Evolutionary conservation across 92 coral and sea anemone genomes (phyloP).

Genomic region (Phymanthus crucifer): DNA sequence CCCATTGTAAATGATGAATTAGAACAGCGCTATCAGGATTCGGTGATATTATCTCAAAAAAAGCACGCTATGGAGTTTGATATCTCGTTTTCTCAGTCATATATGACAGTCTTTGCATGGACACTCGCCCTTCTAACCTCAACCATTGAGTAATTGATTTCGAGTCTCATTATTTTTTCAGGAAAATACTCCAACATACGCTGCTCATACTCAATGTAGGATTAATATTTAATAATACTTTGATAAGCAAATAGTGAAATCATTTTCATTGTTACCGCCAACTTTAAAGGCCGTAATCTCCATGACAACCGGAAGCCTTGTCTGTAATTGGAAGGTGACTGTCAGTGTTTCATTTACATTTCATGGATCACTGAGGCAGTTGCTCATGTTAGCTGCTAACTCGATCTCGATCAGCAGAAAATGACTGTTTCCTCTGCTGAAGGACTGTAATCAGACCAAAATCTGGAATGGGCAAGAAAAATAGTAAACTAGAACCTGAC

Average conservation of each 20-base stretch:
- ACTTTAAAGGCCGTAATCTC: conserved; percentile 18
- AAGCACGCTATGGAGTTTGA: not conserved
- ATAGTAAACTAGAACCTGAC: conserved; percentile 82
- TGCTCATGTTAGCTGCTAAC: not conserved
- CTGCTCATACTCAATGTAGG: not conserved
- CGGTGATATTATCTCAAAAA: not conserved
- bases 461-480: conserved; percentile 86
- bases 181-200: not conserved
- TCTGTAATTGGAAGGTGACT: not conserved
- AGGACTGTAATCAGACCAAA: not conserved
- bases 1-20: not conserved
- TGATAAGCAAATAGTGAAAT: not conserved
- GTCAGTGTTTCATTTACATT: conserved; percentile 13
- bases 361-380: not conserved
- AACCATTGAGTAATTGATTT: not conserved
- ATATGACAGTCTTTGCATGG: not conserved
- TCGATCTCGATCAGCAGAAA: not conserved
- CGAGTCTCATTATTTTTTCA: not conserved
- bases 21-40: not conserved
- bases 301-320: conserved; percentile 15
- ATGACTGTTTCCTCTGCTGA: not conserved
- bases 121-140: not conserved
- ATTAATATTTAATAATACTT: conserved; percentile 1
- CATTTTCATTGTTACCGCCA: conserved; percentile 23
- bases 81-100: not conserved